These are phyloP conservation scores for Hydriomena furcata DNA, from an alignment of 2,888 invertebrate species.

Conservation along the genomic window DNA sequence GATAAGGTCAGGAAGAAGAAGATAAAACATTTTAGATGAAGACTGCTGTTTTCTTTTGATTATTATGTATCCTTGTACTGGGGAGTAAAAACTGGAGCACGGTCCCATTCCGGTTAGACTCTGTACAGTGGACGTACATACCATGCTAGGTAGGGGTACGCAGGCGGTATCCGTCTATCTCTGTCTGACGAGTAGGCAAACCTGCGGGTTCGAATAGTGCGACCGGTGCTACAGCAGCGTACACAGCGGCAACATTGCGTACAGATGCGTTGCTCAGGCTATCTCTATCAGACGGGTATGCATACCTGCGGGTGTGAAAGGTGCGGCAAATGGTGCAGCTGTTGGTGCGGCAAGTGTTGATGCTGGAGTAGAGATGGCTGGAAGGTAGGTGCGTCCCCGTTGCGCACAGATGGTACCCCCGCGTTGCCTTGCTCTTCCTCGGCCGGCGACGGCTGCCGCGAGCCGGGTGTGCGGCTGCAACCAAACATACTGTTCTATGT, in stretches of 20 bases:
- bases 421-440: conserved; percentile 89
- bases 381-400: conserved; percentile 70
- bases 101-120: too few relatives aligned
- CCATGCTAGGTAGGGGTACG: too few relatives aligned
- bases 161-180: too few relatives aligned
- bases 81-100: too few relatives aligned
- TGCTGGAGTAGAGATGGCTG: conserved; percentile 68
- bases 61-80: too few relatives aligned
- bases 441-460: conserved; percentile 95
- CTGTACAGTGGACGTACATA: too few relatives aligned
- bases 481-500: conserved; percentile 19
- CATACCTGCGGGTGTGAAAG: conserved; percentile 73
- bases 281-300: too few relatives aligned
- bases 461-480: conserved; percentile 93
- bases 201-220: conserved; percentile 76
- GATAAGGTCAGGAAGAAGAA: too few relatives aligned
- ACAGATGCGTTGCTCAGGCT: too few relatives aligned
- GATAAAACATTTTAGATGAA: too few relatives aligned
- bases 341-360: conserved; percentile 56
- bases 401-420: conserved; percentile 70
- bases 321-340: conserved; percentile 73
- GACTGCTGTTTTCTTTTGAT: too few relatives aligned
- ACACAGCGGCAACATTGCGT: too few relatives aligned
- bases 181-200: conserved; percentile 28
- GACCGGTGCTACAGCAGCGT: conserved; percentile 73